Evolutionary conservation across 2,113 vertebrate genomes (phyloP).

Genomic region (Microcebus murinus): DNA sequence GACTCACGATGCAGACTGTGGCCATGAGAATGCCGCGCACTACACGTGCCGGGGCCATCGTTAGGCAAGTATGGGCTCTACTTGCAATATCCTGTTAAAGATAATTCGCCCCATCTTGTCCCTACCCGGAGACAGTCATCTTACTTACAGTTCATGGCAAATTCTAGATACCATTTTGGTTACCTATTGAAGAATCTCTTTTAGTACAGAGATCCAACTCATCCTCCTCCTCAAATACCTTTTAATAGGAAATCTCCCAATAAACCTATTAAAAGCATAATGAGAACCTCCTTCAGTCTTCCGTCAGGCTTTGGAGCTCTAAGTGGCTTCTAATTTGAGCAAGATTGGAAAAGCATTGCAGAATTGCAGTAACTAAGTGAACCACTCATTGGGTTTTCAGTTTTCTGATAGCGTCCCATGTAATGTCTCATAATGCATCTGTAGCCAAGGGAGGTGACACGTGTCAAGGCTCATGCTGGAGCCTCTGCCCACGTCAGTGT

Average conservation of each 20-base stretch:
- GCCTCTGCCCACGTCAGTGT: conserved; percentile 50
- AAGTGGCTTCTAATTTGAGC: conserved; percentile 88
- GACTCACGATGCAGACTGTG: neutral
- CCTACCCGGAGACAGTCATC: neutral
- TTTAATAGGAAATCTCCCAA: conserved; percentile 82
- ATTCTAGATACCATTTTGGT: conserved; percentile 30
- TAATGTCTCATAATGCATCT: conserved; percentile 86
- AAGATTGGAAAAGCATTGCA: conserved; percentile 86
- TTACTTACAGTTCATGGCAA: neutral
- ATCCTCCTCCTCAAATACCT: conserved; percentile 73
- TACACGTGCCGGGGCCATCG: neutral
- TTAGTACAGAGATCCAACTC: conserved; percentile 51
- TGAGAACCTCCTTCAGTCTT: conserved; percentile 83
- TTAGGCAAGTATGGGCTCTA: neutral
- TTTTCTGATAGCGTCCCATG: conserved; percentile 88
- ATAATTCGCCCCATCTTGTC: neutral
- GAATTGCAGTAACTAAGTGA: conserved; percentile 88
- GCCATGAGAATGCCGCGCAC: neutral
- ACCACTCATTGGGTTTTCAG: conserved; percentile 86
- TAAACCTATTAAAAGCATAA: conserved; percentile 85
- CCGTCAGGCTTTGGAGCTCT: conserved; percentile 83
- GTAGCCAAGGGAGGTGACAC: conserved; percentile 79
- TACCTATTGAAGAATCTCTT: conserved; percentile 48
- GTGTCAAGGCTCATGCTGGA: conserved; percentile 75
- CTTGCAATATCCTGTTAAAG: neutral